Evolutionary conservation across 2,797 vertebrate species (phyloP), one percentile per base, ranked within the genome.

Genomic region (Gymnothorax javanicus): DNA sequence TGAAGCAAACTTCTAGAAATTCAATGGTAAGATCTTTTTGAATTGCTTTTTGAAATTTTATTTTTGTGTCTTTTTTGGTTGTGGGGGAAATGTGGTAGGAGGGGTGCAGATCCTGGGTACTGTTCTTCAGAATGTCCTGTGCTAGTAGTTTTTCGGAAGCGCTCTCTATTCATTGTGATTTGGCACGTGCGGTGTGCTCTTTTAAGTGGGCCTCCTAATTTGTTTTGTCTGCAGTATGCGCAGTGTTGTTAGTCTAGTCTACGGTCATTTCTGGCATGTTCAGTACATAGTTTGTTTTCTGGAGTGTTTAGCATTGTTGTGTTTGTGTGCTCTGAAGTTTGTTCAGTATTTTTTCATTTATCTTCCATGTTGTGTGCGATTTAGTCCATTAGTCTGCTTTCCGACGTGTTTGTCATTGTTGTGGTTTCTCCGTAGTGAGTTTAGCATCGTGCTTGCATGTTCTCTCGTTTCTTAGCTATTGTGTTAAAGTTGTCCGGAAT

Each of bases 1-100:
- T 43, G 71, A 50, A 75, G 25, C 23, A 67, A 71, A 71, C 27
- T 75, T 75, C 71, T 75, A 33, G 15, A 64, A 75, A 43, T 43
- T 75, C 27, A 43, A 33, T 43, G 71, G 71, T 75, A 75, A 75
- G 71, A 50, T 75, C 11, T 75, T 75, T 75, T 75, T 75, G 71
- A 5, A 75, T 43, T 13, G 7, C 11, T 43, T 43, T 43, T 43
- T 43, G 33, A 43, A 43, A 43, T 43, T 43, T 43, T 43, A 43
- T 43, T 43, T 43, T 43, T 43, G 33, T 43, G 33, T 43, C 33
- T 43, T 2, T 43, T 43, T 1, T 43, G 33, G 33, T 2, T 43
- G 2, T 15, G 8, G 2, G 9, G 27, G 69, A 23, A 33, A 75
- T 43, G 17, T 15, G 33, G 27, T 75, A 15, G 27, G 50, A 15